These are phyloP conservation scores for Mycetomoellerius zeteki DNA, from an alignment of 1,140 invertebrate species.

Conservation along the genomic window DNA sequence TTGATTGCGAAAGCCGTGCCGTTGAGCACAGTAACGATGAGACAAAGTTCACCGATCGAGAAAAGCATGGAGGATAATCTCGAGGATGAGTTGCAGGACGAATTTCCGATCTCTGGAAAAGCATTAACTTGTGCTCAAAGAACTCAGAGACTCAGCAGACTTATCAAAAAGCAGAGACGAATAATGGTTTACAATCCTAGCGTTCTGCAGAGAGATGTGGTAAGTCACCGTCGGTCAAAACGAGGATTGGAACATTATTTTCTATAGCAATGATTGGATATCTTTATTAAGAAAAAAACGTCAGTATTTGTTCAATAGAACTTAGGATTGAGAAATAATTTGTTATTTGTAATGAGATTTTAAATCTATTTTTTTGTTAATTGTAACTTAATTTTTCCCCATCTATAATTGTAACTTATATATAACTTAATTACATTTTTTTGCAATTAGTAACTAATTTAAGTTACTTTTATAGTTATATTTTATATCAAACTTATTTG, in stretches of 20 bases:
- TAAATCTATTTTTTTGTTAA: too few relatives aligned
- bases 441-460: too few relatives aligned
- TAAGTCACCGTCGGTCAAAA: constrained; percentile 57
- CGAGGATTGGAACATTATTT: background rate
- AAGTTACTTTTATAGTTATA: too few relatives aligned
- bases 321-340: too few relatives aligned
- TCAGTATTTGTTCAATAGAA: background rate
- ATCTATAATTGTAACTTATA: too few relatives aligned
- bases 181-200: constrained; percentile 67
- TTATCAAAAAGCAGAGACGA: constrained; percentile 87
- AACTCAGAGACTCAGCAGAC: constrained; percentile 89
- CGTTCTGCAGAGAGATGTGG: constrained; percentile 44
- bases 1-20: constrained; percentile 91
- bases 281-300: background rate
- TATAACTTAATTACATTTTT: too few relatives aligned
- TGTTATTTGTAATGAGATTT: too few relatives aligned
- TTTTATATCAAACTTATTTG: too few relatives aligned
- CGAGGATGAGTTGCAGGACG: constrained; percentile 81
- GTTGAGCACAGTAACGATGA: constrained; percentile 90
- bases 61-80: constrained; percentile 79
- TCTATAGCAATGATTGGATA: background rate
- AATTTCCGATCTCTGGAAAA: constrained; percentile 65
- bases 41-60: constrained; percentile 82
- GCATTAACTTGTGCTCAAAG: constrained; percentile 89
- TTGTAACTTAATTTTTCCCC: too few relatives aligned